phyloP scores from a whole-genome alignment of 2,797 vertebrate species.

The Mionectes olivaceus region DNA sequence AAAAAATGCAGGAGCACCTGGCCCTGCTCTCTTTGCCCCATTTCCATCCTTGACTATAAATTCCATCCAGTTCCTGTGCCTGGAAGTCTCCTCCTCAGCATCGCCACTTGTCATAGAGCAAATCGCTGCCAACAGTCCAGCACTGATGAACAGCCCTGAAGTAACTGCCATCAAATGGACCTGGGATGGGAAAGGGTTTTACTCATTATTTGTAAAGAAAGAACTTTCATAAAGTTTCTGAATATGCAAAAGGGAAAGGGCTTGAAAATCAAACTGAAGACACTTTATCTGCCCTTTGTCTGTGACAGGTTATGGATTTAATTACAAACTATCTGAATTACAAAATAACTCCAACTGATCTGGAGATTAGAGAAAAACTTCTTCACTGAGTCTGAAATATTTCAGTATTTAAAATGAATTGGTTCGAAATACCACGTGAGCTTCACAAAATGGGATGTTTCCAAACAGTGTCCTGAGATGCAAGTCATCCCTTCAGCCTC shows the following conservation, averaged over 20 bases:
- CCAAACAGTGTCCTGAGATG: not conserved
- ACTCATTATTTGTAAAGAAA: not conserved
- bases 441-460: not conserved
- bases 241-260: not conserved
- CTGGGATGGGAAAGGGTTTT: not conserved
- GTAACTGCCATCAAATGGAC: not conserved
- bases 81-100: not conserved
- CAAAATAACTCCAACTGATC: not conserved
- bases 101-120: not conserved
- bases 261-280: not conserved
- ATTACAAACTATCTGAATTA: not conserved
- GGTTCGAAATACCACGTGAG: not conserved
- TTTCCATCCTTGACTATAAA: not conserved
- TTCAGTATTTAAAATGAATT: not conserved
- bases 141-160: not conserved
- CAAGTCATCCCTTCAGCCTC: not conserved
- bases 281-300: not conserved
- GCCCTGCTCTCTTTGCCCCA: not conserved
- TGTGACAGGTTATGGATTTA: not conserved
- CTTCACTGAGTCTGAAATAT: fast-evolving
- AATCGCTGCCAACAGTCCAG: not conserved
- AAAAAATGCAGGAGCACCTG: not conserved
- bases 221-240: not conserved
- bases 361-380: not conserved
- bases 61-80: not conserved